A percentile compares a stretch with the other conserved stretches of the same genome.
phyloP scores from a whole-genome alignment of 2,888 invertebrate genomes.

The Cephus nigrinus region DNA sequence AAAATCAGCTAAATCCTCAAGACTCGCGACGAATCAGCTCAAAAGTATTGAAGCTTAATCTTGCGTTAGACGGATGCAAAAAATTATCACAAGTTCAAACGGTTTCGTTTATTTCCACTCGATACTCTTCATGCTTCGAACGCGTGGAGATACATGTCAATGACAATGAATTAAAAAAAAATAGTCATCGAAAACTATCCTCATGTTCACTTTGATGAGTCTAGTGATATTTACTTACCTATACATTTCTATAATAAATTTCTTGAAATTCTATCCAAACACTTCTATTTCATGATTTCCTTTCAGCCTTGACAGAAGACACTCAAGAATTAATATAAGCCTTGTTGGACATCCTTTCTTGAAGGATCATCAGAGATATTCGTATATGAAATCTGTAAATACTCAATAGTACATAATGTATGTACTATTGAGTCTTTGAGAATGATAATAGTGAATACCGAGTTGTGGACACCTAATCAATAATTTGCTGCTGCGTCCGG shows the following conservation, averaged over 20 bases:
- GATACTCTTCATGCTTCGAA: background rate
- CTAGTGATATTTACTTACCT: no score
- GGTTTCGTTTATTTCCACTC: background rate
- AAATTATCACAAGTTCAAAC: background rate
- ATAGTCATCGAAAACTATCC: background rate
- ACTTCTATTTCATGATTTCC: no score
- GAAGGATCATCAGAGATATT: background rate
- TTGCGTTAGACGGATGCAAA: background rate
- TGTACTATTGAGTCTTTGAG: background rate
- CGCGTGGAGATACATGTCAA: background rate
- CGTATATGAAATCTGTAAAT: background rate
- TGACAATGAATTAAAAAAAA: background rate
- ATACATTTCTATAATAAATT: no score
- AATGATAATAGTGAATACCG: background rate
- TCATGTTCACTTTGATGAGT: no score
- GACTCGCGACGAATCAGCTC: background rate
- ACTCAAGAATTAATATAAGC: no score
- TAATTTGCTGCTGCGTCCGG: background rate
- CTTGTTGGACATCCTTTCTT: no score
- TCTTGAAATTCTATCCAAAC: no score
- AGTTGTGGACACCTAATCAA: conserved; percentile 4
- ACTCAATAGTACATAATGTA: background rate
- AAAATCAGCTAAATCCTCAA: background rate
- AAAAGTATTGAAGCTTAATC: background rate
- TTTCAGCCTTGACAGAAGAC: background rate